Evolutionary conservation across 2,113 vertebrate genomes (phyloP).

Genomic region (Globicephala melas): DNA sequence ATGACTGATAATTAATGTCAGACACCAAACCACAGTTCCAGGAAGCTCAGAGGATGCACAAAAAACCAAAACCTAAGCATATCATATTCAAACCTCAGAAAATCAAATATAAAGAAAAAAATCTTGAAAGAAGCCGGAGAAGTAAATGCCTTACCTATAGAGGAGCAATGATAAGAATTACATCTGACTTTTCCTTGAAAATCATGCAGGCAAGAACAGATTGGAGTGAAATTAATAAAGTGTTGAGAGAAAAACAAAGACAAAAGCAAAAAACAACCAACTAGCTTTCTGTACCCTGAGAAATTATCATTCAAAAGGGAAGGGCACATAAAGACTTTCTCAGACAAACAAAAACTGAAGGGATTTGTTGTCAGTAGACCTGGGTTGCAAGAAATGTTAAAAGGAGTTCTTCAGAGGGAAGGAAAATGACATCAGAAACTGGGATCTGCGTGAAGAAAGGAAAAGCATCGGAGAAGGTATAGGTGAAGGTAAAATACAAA

Average conservation of each 20-base stretch:
- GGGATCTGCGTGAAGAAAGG: neutral
- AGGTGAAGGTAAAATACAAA: neutral
- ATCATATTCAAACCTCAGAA: neutral
- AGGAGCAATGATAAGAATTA: neutral
- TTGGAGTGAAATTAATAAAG: neutral
- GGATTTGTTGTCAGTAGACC: neutral
- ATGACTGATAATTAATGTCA: neutral
- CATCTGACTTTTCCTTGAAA: neutral
- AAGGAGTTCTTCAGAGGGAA: neutral
- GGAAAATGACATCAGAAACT: neutral
- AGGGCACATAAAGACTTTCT: neutral
- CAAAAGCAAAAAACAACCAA: too few relatives aligned
- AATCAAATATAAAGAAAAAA: neutral
- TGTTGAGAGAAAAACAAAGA: neutral
- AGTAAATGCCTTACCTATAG: neutral
- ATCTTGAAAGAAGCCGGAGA: neutral
- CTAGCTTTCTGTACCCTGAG: neutral
- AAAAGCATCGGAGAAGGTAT: neutral
- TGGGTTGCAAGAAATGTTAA: neutral
- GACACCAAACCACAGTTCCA: neutral
- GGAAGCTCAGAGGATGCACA: neutral
- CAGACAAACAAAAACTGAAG: neutral
- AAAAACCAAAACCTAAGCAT: neutral
- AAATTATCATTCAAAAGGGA: neutral
- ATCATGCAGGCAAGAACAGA: neutral